Evolutionary conservation across 2,113 vertebrate species (phyloP).

Genomic region (Anoura caudifer): DNA sequence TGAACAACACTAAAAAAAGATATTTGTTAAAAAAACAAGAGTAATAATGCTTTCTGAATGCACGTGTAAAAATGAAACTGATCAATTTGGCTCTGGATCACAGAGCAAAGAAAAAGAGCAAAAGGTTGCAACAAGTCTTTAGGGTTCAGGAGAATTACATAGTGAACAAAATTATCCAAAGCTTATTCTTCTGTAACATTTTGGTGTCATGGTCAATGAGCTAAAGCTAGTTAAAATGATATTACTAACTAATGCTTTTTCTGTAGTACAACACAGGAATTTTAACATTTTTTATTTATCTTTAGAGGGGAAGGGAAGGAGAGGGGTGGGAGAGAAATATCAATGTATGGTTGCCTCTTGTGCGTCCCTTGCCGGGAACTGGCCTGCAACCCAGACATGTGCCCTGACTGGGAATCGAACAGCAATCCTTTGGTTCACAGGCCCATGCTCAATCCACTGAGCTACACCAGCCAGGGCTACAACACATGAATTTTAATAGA

Average conservation of each 20-base stretch:
- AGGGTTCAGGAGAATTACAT: not conserved
- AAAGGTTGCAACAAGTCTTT: not conserved
- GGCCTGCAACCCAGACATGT: too few relatives aligned
- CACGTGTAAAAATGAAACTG: not conserved
- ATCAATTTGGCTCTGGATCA: not conserved
- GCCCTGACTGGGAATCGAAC: too few relatives aligned
- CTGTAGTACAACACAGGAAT: slow-evolving; percentile 64
- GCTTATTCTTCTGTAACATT: slow-evolving; percentile 54
- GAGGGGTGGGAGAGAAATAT: too few relatives aligned
- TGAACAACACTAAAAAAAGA: too few relatives aligned
- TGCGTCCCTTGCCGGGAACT: too few relatives aligned
- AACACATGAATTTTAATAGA: slow-evolving; percentile 70
- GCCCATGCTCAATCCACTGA: too few relatives aligned
- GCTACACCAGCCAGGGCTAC: too few relatives aligned
- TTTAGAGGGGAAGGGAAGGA: too few relatives aligned
- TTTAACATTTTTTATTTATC: too few relatives aligned
- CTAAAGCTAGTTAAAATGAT: slow-evolving; percentile 76
- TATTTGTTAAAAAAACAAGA: too few relatives aligned
- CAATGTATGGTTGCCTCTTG: too few relatives aligned
- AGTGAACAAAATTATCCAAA: slow-evolving; percentile 60
- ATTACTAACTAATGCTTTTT: slow-evolving; percentile 74
- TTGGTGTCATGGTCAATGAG: slow-evolving; percentile 75
- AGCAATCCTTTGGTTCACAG: too few relatives aligned
- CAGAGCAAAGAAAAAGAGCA: not conserved
- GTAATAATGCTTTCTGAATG: not conserved